Conservation (phyloP, 2,113 vertebrate species). For the Plestiodon gilberti region DNA sequence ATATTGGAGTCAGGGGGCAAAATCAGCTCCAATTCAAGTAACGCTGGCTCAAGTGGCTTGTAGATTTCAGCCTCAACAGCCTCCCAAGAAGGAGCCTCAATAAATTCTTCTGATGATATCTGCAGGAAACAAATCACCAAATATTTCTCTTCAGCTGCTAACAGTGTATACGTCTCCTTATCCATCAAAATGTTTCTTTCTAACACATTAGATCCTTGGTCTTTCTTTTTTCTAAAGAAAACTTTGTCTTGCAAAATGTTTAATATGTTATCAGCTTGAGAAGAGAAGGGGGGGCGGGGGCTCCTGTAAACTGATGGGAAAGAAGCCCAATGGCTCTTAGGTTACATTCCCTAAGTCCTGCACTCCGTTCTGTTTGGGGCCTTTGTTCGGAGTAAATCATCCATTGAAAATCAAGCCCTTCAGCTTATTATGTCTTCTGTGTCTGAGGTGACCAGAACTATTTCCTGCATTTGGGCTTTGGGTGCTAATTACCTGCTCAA, state of each 20-base stretch:
- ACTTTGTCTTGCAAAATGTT: constrained; percentile 52
- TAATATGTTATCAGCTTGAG: constrained; percentile 65
- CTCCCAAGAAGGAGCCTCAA: constrained; percentile 34
- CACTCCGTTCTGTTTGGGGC: constrained; percentile 83
- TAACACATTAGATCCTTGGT: background rate
- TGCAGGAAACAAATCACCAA: constrained; percentile 54
- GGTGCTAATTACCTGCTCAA: constrained; percentile 77
- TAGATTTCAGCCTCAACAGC: constrained; percentile 26
- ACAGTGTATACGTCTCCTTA: constrained; percentile 34
- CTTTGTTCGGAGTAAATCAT: constrained; percentile 92
- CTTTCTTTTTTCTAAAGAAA: constrained; percentile 47
- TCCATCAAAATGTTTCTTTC: constrained; percentile 45
- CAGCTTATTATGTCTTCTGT: constrained; percentile 86
- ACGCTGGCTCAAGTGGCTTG: constrained; percentile 9
- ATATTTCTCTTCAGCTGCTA: constrained; percentile 66
- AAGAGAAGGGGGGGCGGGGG: constrained; percentile 48
- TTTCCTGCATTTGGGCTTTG: constrained; percentile 79
- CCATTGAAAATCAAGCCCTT: constrained; percentile 87
- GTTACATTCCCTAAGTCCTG: constrained; percentile 82
- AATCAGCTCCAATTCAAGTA: constrained; percentile 22
- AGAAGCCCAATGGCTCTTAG: constrained; percentile 83
- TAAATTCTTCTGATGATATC: constrained; percentile 7
- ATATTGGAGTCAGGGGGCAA: accelerated
- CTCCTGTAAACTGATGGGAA: constrained; percentile 78
- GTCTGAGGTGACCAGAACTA: constrained; percentile 84